phyloP scores from a whole-genome alignment of 1,140 invertebrate species.

The Drosophila dunni region DNA sequence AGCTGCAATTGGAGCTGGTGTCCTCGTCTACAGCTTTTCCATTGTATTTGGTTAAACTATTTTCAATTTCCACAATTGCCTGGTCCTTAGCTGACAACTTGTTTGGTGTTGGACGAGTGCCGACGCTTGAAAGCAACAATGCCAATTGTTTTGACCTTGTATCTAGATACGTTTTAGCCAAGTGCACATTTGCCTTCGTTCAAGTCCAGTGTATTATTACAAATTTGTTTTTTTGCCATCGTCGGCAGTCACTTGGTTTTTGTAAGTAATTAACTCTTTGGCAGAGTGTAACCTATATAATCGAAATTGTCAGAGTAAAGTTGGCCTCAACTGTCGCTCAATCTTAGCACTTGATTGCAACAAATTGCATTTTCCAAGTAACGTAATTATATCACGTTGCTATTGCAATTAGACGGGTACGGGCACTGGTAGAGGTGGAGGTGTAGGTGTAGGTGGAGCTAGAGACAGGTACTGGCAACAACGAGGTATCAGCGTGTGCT shows the following conservation, averaged over 20 bases:
- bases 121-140: conserved; percentile 29
- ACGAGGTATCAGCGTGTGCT: background rate
- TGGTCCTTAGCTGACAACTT: conserved; percentile 20
- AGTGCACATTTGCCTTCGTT: conserved; percentile 1
- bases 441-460: no score
- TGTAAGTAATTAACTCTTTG: conserved; percentile 39
- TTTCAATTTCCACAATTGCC: conserved; percentile 46
- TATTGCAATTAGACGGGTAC: conserved; percentile 65
- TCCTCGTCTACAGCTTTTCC: conserved; percentile 5
- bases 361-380: conserved; percentile 68
- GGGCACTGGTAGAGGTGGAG: background rate
- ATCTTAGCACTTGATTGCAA: conserved; percentile 61
- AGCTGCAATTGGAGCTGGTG: conserved; percentile 16
- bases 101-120: conserved; percentile 22
- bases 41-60: conserved; percentile 28
- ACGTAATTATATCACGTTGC: conserved; percentile 76
- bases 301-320: conserved; percentile 32
- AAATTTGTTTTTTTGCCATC: conserved; percentile 4
- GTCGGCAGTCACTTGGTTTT: conserved; percentile 1
- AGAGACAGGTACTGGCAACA: background rate
- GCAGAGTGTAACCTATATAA: conserved; percentile 20
- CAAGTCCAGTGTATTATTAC: background rate
- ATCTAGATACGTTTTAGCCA: background rate
- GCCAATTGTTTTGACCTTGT: conserved; percentile 18
- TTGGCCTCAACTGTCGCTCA: conserved; percentile 23